These are phyloP conservation scores for Drosophila parvula DNA, from an alignment of 1,140 invertebrate species.

Conservation along the genomic window DNA sequence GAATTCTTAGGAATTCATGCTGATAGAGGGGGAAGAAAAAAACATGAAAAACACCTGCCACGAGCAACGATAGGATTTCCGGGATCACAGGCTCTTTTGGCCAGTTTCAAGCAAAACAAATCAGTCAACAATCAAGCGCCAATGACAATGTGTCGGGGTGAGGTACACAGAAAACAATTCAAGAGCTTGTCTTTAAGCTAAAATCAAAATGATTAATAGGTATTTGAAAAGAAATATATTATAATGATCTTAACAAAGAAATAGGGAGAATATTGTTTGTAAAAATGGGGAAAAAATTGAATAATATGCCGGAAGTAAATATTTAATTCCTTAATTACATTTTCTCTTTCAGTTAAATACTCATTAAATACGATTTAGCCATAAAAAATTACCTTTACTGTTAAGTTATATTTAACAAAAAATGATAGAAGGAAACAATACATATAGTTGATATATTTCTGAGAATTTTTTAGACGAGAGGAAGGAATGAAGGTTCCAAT, in stretches of 20 bases:
- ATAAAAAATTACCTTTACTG: no score
- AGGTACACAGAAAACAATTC: constrained; percentile 13
- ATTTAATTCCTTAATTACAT: neutral
- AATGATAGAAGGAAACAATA: no score
- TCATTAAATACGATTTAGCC: neutral
- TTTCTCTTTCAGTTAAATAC: accelerated
- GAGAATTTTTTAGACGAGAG: no score
- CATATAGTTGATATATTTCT: no score
- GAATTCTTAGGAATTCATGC: constrained; percentile 37
- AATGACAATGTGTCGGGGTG: constrained; percentile 47
- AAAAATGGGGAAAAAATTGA: no score
- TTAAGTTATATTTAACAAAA: no score
- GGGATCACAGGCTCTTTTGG: constrained; percentile 58
- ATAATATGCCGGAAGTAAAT: neutral
- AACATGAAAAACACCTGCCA: constrained; percentile 56
- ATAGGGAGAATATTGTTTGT: neutral
- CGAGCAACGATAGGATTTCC: constrained; percentile 62
- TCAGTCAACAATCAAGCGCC: constrained; percentile 60
- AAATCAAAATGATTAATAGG: neutral
- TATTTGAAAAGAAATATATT: neutral
- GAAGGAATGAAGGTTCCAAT: no score
- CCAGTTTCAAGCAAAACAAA: constrained; percentile 47
- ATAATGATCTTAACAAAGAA: neutral
- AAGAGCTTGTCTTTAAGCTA: neutral
- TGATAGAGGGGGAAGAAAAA: constrained; percentile 4